Evolutionary conservation across 2,888 invertebrate species (phyloP).

Genomic region (Bruchidius siliquastri): DNA sequence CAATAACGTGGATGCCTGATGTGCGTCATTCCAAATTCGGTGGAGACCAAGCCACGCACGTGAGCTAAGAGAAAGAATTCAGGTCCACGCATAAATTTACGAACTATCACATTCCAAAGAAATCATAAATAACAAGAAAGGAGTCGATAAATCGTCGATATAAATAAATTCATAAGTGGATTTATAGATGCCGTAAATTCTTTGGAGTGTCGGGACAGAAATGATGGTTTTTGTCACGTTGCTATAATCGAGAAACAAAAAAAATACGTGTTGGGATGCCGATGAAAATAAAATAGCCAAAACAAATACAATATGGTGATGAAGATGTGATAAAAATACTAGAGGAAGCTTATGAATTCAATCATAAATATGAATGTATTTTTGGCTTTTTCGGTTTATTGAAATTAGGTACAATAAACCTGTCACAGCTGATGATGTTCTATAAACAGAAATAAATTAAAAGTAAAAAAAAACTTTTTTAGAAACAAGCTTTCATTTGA

Average conservation of each 20-base stretch:
- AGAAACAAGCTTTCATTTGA: too few relatives aligned
- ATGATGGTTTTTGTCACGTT: neutral
- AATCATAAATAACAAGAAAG: neutral
- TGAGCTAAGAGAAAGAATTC: neutral
- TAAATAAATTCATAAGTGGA: neutral
- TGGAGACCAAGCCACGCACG: neutral
- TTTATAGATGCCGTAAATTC: neutral
- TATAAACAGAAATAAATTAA: neutral
- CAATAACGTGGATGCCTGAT: neutral
- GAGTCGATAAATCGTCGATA: neutral
- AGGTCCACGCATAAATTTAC: neutral
- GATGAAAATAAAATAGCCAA: slow-evolving; percentile 25
- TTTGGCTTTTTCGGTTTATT: neutral
- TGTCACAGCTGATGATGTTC: neutral
- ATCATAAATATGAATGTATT: neutral
- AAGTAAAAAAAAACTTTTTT: too few relatives aligned
- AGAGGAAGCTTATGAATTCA: neutral
- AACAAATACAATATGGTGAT: slow-evolving; percentile 16
- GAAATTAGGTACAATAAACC: neutral
- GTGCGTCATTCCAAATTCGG: neutral
- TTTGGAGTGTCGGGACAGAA: neutral
- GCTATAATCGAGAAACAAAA: slow-evolving; percentile 1
- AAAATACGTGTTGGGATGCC: slow-evolving; percentile 21
- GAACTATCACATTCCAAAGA: neutral
- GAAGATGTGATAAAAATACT: neutral